These are phyloP conservation scores for Pammene aurita DNA, from an alignment of 2,888 invertebrate genomes.

Conservation along the genomic window DNA sequence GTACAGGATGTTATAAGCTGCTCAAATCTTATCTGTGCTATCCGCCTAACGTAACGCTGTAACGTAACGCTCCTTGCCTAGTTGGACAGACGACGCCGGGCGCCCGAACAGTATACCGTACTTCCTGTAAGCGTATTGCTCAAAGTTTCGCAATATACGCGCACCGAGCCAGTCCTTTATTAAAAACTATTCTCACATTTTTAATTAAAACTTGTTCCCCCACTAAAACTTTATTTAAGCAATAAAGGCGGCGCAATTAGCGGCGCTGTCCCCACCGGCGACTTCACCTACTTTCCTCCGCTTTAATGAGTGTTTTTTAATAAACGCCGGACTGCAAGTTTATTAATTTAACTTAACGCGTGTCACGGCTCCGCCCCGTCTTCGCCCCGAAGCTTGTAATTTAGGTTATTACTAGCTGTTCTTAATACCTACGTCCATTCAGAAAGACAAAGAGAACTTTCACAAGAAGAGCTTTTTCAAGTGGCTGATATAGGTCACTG, in stretches of 20 bases:
- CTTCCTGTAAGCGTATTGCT: slow-evolving; percentile 81
- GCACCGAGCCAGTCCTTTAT: slow-evolving; percentile 80
- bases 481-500: no score
- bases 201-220: slow-evolving; percentile 83
- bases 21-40: background rate
- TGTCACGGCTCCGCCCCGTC: slow-evolving; percentile 67
- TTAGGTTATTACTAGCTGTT: slow-evolving; percentile 20
- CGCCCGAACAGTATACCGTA: slow-evolving; percentile 69
- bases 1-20: no score
- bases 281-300: slow-evolving; percentile 82
- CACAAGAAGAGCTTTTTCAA: no score
- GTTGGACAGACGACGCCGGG: slow-evolving; percentile 46
- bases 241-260: slow-evolving; percentile 83
- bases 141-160: slow-evolving; percentile 83
- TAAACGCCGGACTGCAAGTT: slow-evolving; percentile 79
- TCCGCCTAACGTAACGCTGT: background rate
- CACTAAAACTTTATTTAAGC: slow-evolving; percentile 84
- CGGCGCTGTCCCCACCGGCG: slow-evolving; percentile 82
- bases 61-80: slow-evolving; percentile 23
- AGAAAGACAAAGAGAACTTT: no score
- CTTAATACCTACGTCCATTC: background rate
- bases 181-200: slow-evolving; percentile 84
- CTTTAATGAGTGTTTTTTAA: slow-evolving; percentile 84
- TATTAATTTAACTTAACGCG: slow-evolving; percentile 83
- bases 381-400: slow-evolving; percentile 28